Evolutionary conservation across 2,888 invertebrate species (phyloP), one percentile per base, ranked within the genome.

Genomic region (Orthosia cruda): DNA sequence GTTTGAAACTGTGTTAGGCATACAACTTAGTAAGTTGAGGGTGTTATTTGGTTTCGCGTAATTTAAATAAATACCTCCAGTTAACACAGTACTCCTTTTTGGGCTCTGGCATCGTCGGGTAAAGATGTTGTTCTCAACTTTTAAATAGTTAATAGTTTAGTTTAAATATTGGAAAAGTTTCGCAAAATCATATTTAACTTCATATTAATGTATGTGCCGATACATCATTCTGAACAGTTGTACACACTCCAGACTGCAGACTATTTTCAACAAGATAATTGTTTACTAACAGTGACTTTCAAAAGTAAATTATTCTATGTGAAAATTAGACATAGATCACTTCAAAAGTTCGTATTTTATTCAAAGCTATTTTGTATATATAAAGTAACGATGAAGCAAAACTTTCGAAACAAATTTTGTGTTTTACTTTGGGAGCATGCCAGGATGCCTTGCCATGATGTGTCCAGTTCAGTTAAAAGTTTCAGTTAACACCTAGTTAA

Each of bases 1-100:
- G 71, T 77, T 77, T 20, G 16, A 61, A 77, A 77, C 78, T 50
- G 9, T 77, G 61, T 62, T 58, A 50, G 54, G 70, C 71, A 64
- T 18, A 65, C 49, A 72, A 67, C 57, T 79, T 72, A 61, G 26
- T 16, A 13, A 67, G 63, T 58, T 72, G 16, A 11, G 12, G 2
- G 54, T 58, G 54, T 55, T 50, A 67, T 79, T 47, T 57, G 72
- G 45, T 71, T 20, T 71, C 1, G 20, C 3, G 45, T 45, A 32
- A 32, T 32, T 47, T 55, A 58, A 9, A 20, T 61, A 55, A 47
- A 54, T 61, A 0, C 11, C 3, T 32, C 1, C 18, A 20, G 61
- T 62, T 55, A 16, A 23, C 20, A 55, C 13, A 50, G 18, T 47
- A 40, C 13, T 1, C 4, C 23, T 18, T 7, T 50, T 71, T 23